Percentiles rank a stretch among this genome's conserved stretches.
Evolutionary conservation across 1,140 invertebrate genomes (phyloP).

Genomic region (Meloidogyne floridensis): DNA sequence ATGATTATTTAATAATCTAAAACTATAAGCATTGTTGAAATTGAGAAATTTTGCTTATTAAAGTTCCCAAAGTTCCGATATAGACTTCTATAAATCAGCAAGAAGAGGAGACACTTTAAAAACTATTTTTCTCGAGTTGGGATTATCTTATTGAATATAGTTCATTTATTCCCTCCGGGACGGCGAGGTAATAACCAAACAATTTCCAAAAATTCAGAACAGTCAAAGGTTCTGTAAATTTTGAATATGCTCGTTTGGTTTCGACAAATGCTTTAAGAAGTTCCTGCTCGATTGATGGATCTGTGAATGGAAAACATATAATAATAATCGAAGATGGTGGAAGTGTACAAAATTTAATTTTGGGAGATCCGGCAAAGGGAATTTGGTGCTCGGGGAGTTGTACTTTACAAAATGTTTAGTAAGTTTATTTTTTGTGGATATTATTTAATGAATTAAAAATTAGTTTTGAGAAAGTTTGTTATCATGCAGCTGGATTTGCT

Average conservation of each 20-base stretch:
- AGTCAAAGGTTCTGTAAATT: neutral
- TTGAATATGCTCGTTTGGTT: neutral
- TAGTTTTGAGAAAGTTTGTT: conserved; percentile 9
- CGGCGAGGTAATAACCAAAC: too few relatives aligned
- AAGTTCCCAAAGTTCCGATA: too few relatives aligned
- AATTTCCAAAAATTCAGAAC: neutral
- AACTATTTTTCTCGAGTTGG: too few relatives aligned
- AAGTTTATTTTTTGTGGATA: neutral
- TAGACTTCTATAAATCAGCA: too few relatives aligned
- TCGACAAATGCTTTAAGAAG: neutral
- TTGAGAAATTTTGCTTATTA: too few relatives aligned
- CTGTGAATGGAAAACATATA: conserved; percentile 13
- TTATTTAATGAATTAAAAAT: neutral
- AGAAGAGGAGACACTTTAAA: too few relatives aligned
- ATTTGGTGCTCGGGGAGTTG: conserved; percentile 13
- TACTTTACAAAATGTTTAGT: conserved; percentile 13
- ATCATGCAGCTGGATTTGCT: conserved; percentile 8
- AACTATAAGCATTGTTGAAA: too few relatives aligned
- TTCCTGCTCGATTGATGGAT: neutral
- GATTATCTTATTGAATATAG: too few relatives aligned
- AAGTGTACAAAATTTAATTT: neutral
- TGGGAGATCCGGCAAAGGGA: conserved; percentile 6
- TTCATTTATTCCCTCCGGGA: too few relatives aligned
- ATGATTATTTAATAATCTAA: too few relatives aligned
- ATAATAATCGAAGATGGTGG: conserved; percentile 1